Base-by-base conservation (phyloP, 2,888 invertebrate genomes). In the Tenthredo scrophulariae region DNA sequence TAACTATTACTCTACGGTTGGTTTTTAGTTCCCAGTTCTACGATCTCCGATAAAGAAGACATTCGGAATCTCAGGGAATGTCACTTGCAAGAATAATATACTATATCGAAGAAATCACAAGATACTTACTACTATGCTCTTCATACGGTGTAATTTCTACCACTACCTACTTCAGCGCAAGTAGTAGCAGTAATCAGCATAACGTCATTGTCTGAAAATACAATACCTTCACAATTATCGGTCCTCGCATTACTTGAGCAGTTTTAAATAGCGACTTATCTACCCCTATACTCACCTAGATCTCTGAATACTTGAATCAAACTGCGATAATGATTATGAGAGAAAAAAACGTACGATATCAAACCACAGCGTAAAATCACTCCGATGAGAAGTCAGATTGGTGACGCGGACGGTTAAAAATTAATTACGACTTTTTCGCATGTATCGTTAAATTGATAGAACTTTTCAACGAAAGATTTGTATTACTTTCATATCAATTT, bases 1-100 rank as follows among this genome's bases (percentile, higher is more conserved):
- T 77, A 77, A 77, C 77, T 77, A 54, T 77, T 54, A 77, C 77
- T 33, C 18, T 29, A 15, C 54, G 54, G 54, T 43, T 74, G 22
- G 74, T 74, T 54, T n/a, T 54, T 74, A 26, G 74, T 74, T 54
- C 54, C 33, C 33, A n/a, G 40, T 29, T 50, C 22, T 77, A 29
- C 54, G n/a, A 50, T 77, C n/a, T n/a, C 18, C 50, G 10, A 77
- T 50, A 54, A 33, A 50, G n/a, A n/a, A 77, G 26, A 77, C 54
- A 29, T 50, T 50, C 50, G 22, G 1, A 77, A 54, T 77, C 50
- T 54, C 18, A 6, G 77, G 33, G 43, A 72, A 72, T 67, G 18
- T 33, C 15, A 15, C 33, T 13, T 6, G 67, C 67, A 18, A 33
- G 18, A 33, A 67, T 67, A 67, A 67, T 33, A 15, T 67, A 67